These are phyloP conservation scores for Agrochola litura DNA, from an alignment of 2,888 invertebrate species.

Conservation along the genomic window DNA sequence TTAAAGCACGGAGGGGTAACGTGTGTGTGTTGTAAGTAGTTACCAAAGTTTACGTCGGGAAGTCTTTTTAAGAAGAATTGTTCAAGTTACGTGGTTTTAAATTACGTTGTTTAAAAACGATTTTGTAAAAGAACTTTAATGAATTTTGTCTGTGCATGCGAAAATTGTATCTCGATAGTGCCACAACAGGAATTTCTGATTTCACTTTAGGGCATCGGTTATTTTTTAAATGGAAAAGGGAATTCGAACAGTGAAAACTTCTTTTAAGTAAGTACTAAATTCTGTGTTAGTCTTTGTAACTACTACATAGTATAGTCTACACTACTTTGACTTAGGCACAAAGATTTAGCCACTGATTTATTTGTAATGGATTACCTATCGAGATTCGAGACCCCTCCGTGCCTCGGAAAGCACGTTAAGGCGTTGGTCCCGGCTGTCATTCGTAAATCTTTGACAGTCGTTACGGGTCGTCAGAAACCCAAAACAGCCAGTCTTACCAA, in stretches of 20 bases:
- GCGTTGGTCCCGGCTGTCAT: no score
- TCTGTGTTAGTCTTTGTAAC: no score
- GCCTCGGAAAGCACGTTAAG: no score
- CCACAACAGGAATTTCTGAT: neutral
- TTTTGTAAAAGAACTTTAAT: neutral
- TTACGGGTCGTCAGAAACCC: no score
- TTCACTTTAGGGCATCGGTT: neutral
- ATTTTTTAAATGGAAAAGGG: no score
- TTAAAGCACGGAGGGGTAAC: conserved; percentile 36
- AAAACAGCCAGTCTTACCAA: no score
- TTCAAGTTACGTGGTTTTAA: neutral
- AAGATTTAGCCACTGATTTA: no score
- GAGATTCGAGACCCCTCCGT: no score
- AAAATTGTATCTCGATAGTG: neutral
- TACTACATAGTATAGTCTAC: no score
- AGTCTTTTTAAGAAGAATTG: conserved; percentile 13
- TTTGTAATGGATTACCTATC: no score
- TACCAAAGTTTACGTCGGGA: conserved; percentile 8
- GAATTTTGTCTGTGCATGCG: neutral
- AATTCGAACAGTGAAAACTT: neutral
- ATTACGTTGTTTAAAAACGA: neutral
- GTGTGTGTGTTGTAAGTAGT: conserved; percentile 19
- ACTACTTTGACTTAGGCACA: no score
- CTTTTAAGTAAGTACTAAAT: neutral
- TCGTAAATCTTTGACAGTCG: no score